These are phyloP conservation scores for Sisor rabdophorus DNA, from an alignment of 2,113 vertebrate genomes.

Conservation along the genomic window DNA sequence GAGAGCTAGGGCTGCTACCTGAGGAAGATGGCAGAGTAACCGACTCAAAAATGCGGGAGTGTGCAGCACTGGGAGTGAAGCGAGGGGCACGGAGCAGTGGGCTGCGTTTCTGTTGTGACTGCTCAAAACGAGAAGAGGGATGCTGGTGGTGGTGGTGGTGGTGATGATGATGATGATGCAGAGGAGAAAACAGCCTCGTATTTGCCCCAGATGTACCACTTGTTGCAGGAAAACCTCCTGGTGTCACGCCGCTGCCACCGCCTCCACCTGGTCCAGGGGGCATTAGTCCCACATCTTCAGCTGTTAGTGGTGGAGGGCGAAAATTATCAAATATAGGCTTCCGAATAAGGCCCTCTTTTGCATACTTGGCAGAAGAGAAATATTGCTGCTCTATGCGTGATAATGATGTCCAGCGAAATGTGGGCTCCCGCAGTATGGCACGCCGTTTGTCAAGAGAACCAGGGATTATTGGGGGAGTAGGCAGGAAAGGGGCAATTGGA, in stretches of 20 bases:
- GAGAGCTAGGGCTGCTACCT: conserved; percentile 69
- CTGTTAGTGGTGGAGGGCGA: conserved; percentile 89
- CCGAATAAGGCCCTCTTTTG: conserved; percentile 97
- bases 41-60: conserved; percentile 94
- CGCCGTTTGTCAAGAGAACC: conserved; percentile 86
- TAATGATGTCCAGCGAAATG: conserved; percentile 91
- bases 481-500: conserved; percentile 81
- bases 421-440: conserved; percentile 91
- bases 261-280: conserved; percentile 66
- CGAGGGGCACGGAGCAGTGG: conserved; percentile 86
- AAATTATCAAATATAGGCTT: conserved; percentile 98
- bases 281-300: conserved; percentile 87
- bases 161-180: conserved; percentile 65
- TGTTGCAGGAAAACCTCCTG: conserved; percentile 67
- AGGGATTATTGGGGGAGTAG: conserved; percentile 71
- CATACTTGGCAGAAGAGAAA: conserved; percentile 98
- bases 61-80: conserved; percentile 94
- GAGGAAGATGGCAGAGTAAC: conserved; percentile 81
- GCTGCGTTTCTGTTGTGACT: conserved; percentile 84
- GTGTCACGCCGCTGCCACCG: conserved; percentile 66
- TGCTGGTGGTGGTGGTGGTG: conserved; percentile 68
- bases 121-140: conserved; percentile 77
- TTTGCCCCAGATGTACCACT: conserved; percentile 65
- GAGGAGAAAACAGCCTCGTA: conserved; percentile 80
- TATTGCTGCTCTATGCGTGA: conserved; percentile 86